Conservation (phyloP, 2,797 vertebrate species). For the Hephaestus fuliginosus region DNA sequence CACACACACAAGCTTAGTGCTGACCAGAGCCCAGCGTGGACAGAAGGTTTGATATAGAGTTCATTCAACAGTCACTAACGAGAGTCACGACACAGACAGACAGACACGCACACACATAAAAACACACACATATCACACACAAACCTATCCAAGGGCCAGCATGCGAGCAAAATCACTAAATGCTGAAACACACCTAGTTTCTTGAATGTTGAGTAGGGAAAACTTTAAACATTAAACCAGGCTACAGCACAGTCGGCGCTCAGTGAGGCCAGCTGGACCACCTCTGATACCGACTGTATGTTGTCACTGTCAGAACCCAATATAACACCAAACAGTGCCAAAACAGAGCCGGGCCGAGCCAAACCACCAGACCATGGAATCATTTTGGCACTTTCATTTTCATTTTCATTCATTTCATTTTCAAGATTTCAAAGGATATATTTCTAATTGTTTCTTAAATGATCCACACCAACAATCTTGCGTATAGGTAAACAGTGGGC, state of each 20-base stretch:
- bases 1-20: not conserved
- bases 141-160: not conserved
- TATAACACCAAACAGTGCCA: conserved; percentile 6
- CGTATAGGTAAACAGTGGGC: not conserved
- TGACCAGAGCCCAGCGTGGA: conserved; percentile 68
- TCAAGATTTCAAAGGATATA: not conserved
- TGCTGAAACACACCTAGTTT: not conserved
- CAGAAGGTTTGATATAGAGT: conserved; percentile 70
- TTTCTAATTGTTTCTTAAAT: not conserved
- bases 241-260: not conserved
- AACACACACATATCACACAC: not conserved
- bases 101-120: conserved; percentile 14
- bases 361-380: conserved; percentile 2
- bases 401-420: not conserved
- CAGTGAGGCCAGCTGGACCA: conserved; percentile 19
- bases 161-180: not conserved
- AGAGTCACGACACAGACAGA: conserved; percentile 70
- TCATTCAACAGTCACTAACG: conserved; percentile 64
- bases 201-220: not conserved
- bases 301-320: conserved; percentile 8
- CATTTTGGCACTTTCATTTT: not conserved
- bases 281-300: not conserved
- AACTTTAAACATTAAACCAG: not conserved
- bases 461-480: not conserved
- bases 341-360: not conserved